Conservation (phyloP, 2,888 invertebrate genomes). For the Elegia similella region DNA sequence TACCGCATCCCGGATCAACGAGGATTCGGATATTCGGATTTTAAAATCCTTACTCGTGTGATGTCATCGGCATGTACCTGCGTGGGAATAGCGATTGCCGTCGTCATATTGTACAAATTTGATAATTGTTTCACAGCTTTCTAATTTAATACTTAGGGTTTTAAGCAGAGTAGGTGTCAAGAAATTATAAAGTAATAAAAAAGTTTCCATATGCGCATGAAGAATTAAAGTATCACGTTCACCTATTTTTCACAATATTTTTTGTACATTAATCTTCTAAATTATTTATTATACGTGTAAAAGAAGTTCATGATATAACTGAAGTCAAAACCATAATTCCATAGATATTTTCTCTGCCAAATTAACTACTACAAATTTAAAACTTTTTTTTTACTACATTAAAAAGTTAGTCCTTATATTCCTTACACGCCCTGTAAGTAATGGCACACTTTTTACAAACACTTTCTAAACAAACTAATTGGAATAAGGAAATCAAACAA, state of each 20-base stretch:
- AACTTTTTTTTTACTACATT: too few relatives aligned
- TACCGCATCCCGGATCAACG: conserved; percentile 67
- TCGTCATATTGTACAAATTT: background rate
- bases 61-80: conserved; percentile 37
- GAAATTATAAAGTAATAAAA: background rate
- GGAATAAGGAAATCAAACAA: too few relatives aligned
- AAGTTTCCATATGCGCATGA: background rate
- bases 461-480: background rate
- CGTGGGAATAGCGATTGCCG: conserved; percentile 23
- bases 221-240: too few relatives aligned
- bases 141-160: background rate
- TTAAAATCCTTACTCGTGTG: conserved; percentile 66
- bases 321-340: too few relatives aligned
- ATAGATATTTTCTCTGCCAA: too few relatives aligned
- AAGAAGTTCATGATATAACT: too few relatives aligned
- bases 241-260: too few relatives aligned
- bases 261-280: too few relatives aligned
- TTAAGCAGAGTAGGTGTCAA: background rate
- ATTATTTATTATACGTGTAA: too few relatives aligned
- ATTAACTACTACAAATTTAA: too few relatives aligned
- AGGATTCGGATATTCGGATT: conserved; percentile 48
- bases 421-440: too few relatives aligned
- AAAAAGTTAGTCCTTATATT: too few relatives aligned
- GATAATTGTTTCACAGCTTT: conserved; percentile 2
- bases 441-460: background rate